phyloP scores from a whole-genome alignment of 2,888 invertebrate genomes.

The Criorhina ranunculi region DNA sequence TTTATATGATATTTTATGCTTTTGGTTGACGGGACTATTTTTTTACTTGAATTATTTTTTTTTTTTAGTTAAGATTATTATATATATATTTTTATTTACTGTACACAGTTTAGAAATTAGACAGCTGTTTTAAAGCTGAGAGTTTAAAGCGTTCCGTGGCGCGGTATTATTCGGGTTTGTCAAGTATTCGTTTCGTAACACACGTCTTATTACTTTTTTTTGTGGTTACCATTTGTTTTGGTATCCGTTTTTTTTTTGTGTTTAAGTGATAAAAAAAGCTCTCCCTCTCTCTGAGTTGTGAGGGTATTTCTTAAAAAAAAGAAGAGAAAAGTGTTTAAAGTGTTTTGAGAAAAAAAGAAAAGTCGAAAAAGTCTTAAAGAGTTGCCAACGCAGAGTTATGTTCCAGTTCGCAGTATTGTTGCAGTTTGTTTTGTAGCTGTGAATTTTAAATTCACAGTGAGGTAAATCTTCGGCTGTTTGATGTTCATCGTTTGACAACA shows the following conservation, averaged over 20 bases:
- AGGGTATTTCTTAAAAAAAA: conserved; percentile 19
- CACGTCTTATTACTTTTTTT: conserved; percentile 1
- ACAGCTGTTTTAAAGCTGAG: conserved; percentile 10
- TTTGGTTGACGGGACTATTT: conserved; percentile 85
- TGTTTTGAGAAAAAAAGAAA: conserved; percentile 34
- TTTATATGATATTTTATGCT: conserved; percentile 79
- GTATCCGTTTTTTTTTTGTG: conserved; percentile 39
- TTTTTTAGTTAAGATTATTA: conserved; percentile 78
- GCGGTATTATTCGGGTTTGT: conserved; percentile 42
- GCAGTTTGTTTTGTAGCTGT: conserved; percentile 80
- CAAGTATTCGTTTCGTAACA: conserved; percentile 1
- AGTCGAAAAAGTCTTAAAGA: conserved; percentile 46
- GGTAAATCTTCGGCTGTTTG: conserved; percentile 77
- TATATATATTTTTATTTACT: conserved; percentile 68
- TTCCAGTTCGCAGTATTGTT: conserved; percentile 57
- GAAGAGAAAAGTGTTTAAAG: conserved; percentile 48
- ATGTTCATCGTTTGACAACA: too few relatives aligned
- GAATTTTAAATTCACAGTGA: conserved; percentile 80
- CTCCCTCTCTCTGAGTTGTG: conserved; percentile 10
- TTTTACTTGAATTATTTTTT: conserved; percentile 77
- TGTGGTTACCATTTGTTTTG: conserved; percentile 25
- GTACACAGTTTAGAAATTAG: conserved; percentile 56
- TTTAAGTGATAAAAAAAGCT: conserved; percentile 73
- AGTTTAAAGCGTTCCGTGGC: conserved; percentile 45
- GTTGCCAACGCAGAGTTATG: conserved; percentile 14